Conservation (phyloP, 2,113 vertebrate genomes). For the Macroglossus sobrinus region DNA sequence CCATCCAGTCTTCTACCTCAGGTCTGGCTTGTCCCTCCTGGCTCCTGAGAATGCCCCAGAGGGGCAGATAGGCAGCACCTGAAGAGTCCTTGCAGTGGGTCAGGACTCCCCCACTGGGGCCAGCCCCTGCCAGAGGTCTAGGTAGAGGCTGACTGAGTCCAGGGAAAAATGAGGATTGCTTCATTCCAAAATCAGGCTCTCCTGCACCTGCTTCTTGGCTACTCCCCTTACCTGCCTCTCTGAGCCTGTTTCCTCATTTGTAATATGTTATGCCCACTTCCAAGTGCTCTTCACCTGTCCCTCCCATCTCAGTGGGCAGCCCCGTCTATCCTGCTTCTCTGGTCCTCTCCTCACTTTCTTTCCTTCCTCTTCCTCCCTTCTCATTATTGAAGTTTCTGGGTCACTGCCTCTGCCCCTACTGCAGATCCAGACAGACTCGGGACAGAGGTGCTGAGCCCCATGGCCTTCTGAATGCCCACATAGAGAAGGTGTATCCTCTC, state of each 20-base stretch:
- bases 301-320: not conserved
- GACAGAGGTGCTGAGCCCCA: not conserved
- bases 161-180: not conserved
- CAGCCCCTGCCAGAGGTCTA: too few relatives aligned
- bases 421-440: not conserved
- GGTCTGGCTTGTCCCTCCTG: not conserved
- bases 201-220: not conserved
- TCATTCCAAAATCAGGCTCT: not conserved
- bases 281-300: not conserved
- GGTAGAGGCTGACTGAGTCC: not conserved
- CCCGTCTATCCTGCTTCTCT: not conserved
- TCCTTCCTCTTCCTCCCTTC: not conserved
- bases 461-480: not conserved
- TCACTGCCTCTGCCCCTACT: not conserved
- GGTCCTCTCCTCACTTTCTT: not conserved
- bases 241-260: too few relatives aligned
- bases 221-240: not conserved
- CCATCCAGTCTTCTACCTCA: not conserved
- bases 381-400: not conserved
- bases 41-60: not conserved
- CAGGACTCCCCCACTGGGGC: not conserved
- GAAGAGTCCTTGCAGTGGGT: too few relatives aligned
- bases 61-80: not conserved
- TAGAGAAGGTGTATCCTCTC: not conserved
- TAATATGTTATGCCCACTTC: too few relatives aligned